phyloP scores from a whole-genome alignment of 2,797 vertebrate species.

The Cirrhinus molitorella region DNA sequence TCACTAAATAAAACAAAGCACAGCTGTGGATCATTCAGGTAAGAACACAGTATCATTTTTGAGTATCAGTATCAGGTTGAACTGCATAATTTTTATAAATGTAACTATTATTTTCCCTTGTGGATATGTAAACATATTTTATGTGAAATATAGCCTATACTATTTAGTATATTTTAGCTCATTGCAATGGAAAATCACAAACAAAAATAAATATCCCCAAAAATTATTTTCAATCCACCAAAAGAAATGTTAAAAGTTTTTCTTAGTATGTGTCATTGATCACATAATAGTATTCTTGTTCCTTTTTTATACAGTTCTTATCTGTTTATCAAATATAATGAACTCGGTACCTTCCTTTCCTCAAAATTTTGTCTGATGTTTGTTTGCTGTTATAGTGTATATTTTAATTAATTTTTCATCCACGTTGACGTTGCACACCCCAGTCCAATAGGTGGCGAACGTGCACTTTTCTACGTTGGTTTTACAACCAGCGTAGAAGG shows the following conservation, averaged over 20 bases:
- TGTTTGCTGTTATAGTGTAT: background rate
- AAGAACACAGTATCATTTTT: too few species aligned
- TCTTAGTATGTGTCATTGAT: too few species aligned
- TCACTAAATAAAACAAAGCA: too few species aligned
- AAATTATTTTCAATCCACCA: background rate
- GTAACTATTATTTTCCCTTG: too few species aligned
- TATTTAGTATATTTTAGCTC: background rate
- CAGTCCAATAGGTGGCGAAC: constrained; percentile 9
- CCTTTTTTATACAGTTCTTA: background rate
- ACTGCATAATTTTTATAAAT: too few species aligned
- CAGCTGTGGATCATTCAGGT: too few species aligned
- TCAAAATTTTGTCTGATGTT: background rate
- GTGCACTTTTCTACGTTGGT: background rate
- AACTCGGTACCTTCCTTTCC: background rate
- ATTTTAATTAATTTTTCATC: background rate
- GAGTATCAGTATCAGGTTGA: too few species aligned
- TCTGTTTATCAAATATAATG: background rate
- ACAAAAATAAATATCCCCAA: background rate
- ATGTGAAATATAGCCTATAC: too few species aligned
- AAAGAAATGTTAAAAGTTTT: background rate
- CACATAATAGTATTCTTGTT: background rate
- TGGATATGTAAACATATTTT: too few species aligned
- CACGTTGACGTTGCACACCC: background rate
- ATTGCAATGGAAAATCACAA: background rate
- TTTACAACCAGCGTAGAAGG: background rate